A percentile compares a stretch with the other conserved stretches of the same genome.
phyloP scores from a whole-genome alignment of 2,797 vertebrate species.

The Pseudochaenichthys georgianus region DNA sequence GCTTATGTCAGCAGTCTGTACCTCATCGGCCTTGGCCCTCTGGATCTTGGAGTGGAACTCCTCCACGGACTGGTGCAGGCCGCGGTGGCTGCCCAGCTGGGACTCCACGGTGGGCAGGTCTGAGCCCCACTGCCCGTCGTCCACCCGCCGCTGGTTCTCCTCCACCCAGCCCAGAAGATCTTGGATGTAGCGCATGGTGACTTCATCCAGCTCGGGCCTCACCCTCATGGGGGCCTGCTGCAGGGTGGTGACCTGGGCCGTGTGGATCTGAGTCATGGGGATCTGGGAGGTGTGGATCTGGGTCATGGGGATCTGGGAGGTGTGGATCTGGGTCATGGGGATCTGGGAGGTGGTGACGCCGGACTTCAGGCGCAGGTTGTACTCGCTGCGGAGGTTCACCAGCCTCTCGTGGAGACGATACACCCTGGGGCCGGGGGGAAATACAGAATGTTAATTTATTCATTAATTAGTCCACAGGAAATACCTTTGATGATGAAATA shows the following conservation, averaged over 20 bases:
- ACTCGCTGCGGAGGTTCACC: conserved; percentile 94
- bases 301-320: conserved; percentile 61
- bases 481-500: neutral
- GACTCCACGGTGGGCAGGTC: conserved; percentile 93
- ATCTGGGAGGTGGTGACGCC: conserved; percentile 80
- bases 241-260: conserved; percentile 54
- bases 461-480: neutral
- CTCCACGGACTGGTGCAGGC: conserved; percentile 92
- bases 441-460: neutral
- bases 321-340: conserved; percentile 69
- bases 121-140: conserved; percentile 88
- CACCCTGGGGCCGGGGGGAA: conserved; percentile 79
- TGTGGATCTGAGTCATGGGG: conserved; percentile 69
- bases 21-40: conserved; percentile 91
- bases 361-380: conserved; percentile 92
- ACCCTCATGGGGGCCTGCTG: conserved; percentile 74
- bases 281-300: conserved; percentile 70
- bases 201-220: conserved; percentile 88
- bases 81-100: conserved; percentile 92
- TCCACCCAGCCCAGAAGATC: conserved; percentile 95
- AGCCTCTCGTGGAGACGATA: conserved; percentile 95
- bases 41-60: conserved; percentile 94
- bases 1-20: conserved; percentile 39
- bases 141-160: conserved; percentile 92
- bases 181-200: conserved; percentile 90